Base-by-base conservation (phyloP, 92 coral and sea anemone genomes). In the Epizoanthus fatuus region DNA sequence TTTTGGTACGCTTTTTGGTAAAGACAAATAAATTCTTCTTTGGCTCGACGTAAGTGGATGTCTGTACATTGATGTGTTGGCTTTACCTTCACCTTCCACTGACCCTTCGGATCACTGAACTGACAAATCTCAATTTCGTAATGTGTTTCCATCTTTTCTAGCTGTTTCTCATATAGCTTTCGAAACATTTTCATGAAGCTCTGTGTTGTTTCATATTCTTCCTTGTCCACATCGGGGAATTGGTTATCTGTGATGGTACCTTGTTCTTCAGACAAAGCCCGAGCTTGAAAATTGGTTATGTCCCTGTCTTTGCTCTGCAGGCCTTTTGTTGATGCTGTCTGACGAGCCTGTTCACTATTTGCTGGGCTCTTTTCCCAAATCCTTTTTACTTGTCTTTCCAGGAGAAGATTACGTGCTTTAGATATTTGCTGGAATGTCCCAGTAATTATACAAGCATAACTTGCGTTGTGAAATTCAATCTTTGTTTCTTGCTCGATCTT, bases 341-440 rank as follows among this genome's bases (percentile, higher is more conserved):
- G 49, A 44, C 49, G 49, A 44, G 49, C 5, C 49, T 44, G 49
- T 44, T 44, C 49, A 13, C 16, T 37, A 0, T 37, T 47, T 7
- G 1, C 35, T 0, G 44, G 14, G 59, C 11, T 7, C 29, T 45
- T 49, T 8, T 29, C 39, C 11, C n/a, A 6, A 3, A 15, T 13
- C 3, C 47, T 39, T 64, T 10, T 64, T 5, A 7, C 5, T 63
- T 20, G 39, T 2, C 11, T 16, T 17, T 38, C 7, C n/a, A 59
- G 69, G 19, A 76, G 68, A 4, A 8, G 32, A 12, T 71, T 63
- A 5, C 67, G 86, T 14, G 77, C 62, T 19, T 42, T 12, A 12
- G 62, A 35, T 77, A 89, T 39, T 70, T 89, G 89, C 14, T 19
- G 37, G 17, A 84, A 64, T 25, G 89, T 70, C 35, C 92, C 92